Evolutionary conservation across 35 echinoderm and acorn worm species (phyloP).

Genomic region (Hemicentrotus pulcherrimus): DNA sequence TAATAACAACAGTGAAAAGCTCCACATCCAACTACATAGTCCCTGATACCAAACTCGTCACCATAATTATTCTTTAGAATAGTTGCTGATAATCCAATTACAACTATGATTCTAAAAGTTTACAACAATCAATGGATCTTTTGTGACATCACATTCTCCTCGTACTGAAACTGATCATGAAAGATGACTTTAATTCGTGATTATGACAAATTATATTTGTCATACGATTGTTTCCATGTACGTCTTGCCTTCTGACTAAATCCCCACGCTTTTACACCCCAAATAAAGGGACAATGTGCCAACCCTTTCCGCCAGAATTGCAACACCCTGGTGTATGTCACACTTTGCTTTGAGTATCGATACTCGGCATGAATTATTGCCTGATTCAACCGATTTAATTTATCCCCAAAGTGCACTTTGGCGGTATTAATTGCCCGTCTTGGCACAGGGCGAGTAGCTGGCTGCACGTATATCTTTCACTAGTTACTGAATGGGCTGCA

Average conservation of each 20-base stretch:
- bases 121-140: neutral
- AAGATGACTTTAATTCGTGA: neutral
- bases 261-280: neutral
- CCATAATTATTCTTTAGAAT: too few relatives aligned
- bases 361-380: slow-evolving; percentile 20
- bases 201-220: neutral
- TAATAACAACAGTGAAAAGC: too few relatives aligned
- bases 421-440: slow-evolving; percentile 30
- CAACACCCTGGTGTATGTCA: neutral
- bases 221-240: neutral
- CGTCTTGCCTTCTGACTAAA: neutral
- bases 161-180: neutral
- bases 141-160: neutral
- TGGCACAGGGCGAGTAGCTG: neutral
- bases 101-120: too few relatives aligned
- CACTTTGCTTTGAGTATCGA: neutral
- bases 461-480: slow-evolving; percentile 45
- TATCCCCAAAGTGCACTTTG: slow-evolving; percentile 38
- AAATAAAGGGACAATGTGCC: neutral
- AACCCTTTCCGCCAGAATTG: neutral
- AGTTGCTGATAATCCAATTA: too few relatives aligned
- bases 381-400: slow-evolving; percentile 39
- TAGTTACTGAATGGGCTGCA: neutral
- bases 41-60: too few relatives aligned
- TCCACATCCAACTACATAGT: too few relatives aligned